Base-by-base conservation (phyloP, 2,797 vertebrate species). In the Acropternis orthonyx region DNA sequence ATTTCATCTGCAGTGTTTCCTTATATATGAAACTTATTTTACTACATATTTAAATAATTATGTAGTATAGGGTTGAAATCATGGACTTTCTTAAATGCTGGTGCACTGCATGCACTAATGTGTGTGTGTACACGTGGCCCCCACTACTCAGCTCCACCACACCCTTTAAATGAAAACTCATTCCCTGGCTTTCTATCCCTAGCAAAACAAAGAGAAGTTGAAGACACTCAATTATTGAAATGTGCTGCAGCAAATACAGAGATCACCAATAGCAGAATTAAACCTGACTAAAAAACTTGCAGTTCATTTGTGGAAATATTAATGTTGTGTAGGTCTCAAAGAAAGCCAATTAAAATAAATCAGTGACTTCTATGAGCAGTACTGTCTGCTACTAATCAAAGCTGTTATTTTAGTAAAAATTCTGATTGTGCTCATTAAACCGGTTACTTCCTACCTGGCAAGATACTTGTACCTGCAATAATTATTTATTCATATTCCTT, bases 91-190 rank as follows among this genome's bases (percentile, higher is more conserved):
- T 80, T 16, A 54, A 73, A 27, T 16, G 43, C 28, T 72, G 49
- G 21, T 39, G 34, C 8, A 9, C 41, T 49, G 23, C 23, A 1
- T 5, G n/a, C 12, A 12, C 20, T 56, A 36, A 77, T 0, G 0
- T 0, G 0, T 4, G 28, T 27, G 12, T 1, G 0, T 32, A 27
- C 49, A 7, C 0, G 0, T 1, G 7, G 41, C 27, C 48, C 91
- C n/a, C 41, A 23, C 56, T 71, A 52, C 72, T 91, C 51, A 13
- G 46, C 62, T 92, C 83, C 80, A 39, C 83, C 92, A 27, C 88
- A 81, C 11, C 21, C 32, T 75, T 75, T 81, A 66, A 84, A 72
- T 75, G n/a, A 89, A 88, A 75, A 61, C 66, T 93, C 85, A 62
- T 73, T 90, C 85, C 69, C 48, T 69, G 59, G 14, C 52, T 94